Evolutionary conservation across 2,113 vertebrate species (phyloP).

Genomic region (Dinomys branickii): DNA sequence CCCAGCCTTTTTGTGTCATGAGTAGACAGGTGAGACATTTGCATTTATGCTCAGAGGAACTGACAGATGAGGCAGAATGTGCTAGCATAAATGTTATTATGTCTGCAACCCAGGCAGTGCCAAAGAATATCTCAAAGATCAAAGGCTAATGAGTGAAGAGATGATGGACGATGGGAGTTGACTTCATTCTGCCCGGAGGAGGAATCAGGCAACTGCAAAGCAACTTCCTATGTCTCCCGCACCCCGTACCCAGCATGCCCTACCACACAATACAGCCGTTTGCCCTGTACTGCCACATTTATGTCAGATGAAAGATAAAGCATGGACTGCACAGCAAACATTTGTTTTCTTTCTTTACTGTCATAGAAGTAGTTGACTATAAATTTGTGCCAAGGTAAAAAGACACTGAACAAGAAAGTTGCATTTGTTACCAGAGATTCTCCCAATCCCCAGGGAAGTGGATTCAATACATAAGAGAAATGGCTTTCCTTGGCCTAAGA

Average conservation of each 20-base stretch:
- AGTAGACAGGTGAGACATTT: neutral
- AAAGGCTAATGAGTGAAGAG: neutral
- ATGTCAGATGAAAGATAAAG: neutral
- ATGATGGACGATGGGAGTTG: neutral
- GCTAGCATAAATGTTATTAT: neutral
- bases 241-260: rapidly evolving
- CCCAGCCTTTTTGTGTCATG: neutral
- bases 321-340: neutral
- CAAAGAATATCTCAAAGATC: neutral
- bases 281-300: neutral
- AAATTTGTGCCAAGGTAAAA: neutral
- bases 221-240: neutral
- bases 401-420: neutral
- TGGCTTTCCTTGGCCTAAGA: neutral
- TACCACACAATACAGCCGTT: rapidly evolving
- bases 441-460: neutral
- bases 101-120: neutral
- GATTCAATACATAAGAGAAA: neutral
- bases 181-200: neutral
- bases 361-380: neutral
- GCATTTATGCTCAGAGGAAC: neutral
- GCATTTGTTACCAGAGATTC: neutral
- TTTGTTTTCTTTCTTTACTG: neutral
- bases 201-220: neutral
- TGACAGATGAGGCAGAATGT: neutral